phyloP scores from a whole-genome alignment of 2,888 invertebrate species.

The Xestia rhomboidea region DNA sequence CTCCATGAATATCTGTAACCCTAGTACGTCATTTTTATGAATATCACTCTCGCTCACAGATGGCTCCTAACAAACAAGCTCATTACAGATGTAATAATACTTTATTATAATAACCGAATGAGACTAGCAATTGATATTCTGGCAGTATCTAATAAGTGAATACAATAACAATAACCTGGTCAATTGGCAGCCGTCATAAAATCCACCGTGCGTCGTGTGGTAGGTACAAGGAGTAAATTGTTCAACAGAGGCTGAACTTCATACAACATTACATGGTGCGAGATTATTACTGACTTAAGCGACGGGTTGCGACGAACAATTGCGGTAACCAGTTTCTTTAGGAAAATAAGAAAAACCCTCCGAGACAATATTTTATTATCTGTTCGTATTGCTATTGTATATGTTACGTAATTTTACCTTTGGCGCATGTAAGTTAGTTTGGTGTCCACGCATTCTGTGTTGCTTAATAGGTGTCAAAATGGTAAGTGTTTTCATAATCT shows the following conservation, averaged over 20 bases:
- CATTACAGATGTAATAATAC: conserved; percentile 12
- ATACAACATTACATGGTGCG: background rate
- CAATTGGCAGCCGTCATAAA: conserved; percentile 60
- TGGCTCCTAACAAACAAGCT: conserved; percentile 29
- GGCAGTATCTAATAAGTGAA: conserved; percentile 31
- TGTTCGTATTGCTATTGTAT: no score
- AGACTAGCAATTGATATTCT: conserved; percentile 47
- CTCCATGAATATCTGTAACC: background rate
- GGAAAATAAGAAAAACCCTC: no score
- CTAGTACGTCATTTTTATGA: background rate
- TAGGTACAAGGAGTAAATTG: conserved; percentile 12
- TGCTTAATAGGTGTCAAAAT: background rate
- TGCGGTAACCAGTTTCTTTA: background rate
- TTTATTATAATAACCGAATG: conserved; percentile 23
- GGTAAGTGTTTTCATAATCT: background rate
- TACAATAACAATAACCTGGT: conserved; percentile 42
- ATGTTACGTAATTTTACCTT: background rate
- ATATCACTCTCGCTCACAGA: background rate
- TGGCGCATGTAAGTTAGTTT: background rate
- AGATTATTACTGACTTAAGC: background rate
- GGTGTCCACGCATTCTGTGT: background rate
- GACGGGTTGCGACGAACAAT: background rate
- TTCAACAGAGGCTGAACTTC: conserved; percentile 28
- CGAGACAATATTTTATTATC: no score
- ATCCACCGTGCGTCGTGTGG: conserved; percentile 34